Percentiles rank a stretch among this genome's conserved stretches.
These are phyloP conservation scores for Hofmannophila pseudospretella DNA, from an alignment of 2,888 invertebrate species.

Conservation along the genomic window DNA sequence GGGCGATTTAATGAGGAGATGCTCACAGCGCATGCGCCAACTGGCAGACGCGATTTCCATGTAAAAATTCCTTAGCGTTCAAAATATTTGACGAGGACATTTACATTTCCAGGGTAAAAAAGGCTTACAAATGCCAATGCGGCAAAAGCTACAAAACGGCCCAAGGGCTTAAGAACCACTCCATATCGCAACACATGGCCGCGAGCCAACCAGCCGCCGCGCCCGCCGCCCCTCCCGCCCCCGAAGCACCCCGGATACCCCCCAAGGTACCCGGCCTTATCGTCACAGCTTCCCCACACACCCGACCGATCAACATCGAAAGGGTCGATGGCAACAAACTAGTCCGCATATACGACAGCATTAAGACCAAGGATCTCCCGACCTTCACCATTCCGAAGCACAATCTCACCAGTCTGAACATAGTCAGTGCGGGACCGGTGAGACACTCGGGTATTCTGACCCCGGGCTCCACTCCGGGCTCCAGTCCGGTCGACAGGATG, in stretches of 20 bases:
- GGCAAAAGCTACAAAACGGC: constrained; percentile 91
- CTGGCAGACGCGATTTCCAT: too few species aligned
- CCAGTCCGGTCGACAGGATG: constrained; percentile 44
- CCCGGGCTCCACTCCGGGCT: constrained; percentile 67
- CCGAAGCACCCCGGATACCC: constrained; percentile 17
- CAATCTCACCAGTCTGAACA: constrained; percentile 43
- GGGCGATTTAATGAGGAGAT: too few species aligned
- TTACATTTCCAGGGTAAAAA: constrained; percentile 81
- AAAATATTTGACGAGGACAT: too few species aligned
- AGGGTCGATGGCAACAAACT: constrained; percentile 52
- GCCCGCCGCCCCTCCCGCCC: constrained; percentile 2
- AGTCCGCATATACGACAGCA: constrained; percentile 62
- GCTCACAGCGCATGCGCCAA: too few species aligned
- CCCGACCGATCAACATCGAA: constrained; percentile 38
- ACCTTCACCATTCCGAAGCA: constrained; percentile 65
- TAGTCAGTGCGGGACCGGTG: constrained; percentile 31
- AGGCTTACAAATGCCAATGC: constrained; percentile 89
- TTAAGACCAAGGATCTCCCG: constrained; percentile 55
- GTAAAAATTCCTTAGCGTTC: too few species aligned
- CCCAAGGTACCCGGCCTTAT: constrained; percentile 50
- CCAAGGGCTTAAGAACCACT: constrained; percentile 87
- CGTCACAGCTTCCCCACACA: constrained; percentile 60
- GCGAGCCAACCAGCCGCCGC: constrained; percentile 20
- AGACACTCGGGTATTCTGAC: constrained; percentile 63
- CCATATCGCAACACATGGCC: constrained; percentile 53